phyloP scores from a whole-genome alignment of 2,113 vertebrate genomes.

The Ageneiosus marmoratus region DNA sequence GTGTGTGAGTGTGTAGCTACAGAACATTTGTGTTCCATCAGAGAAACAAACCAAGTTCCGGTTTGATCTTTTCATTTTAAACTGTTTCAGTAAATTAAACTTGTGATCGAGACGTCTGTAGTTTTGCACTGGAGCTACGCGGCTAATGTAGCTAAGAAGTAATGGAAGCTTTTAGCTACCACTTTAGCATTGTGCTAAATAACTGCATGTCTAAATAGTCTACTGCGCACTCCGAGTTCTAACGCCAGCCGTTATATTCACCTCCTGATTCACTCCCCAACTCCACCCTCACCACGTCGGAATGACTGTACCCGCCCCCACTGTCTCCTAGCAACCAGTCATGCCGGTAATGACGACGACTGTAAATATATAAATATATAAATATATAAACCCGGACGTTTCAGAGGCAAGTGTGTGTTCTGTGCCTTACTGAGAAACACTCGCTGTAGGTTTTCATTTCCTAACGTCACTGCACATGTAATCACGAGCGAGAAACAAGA shows the following conservation, averaged over 20 bases:
- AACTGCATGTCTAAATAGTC: not conserved
- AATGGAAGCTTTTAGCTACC: not conserved
- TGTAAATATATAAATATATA: slow-evolving; percentile 92
- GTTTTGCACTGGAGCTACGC: slow-evolving; percentile 9
- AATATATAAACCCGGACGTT: slow-evolving; percentile 78
- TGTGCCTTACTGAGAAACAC: slow-evolving; percentile 95
- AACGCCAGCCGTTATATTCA: not conserved
- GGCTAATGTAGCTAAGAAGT: not conserved
- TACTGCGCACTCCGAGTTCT: not conserved
- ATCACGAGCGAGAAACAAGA: slow-evolving; percentile 59
- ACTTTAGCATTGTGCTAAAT: slow-evolving; percentile 9
- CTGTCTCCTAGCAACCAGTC: slow-evolving; percentile 80
- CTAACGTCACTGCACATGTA: slow-evolving; percentile 58
- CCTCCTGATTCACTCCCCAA: no score
- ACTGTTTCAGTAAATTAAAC: no score
- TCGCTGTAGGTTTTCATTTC: slow-evolving; percentile 73
- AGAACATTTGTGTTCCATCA: not conserved
- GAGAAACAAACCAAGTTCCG: not conserved
- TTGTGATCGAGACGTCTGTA: not conserved
- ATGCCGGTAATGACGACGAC: slow-evolving; percentile 93
- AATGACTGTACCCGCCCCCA: slow-evolving; percentile 74
- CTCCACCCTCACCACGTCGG: no score
- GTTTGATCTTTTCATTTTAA: not conserved
- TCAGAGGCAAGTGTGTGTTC: slow-evolving; percentile 93
- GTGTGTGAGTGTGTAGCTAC: no score